Evolutionary conservation across 1,140 invertebrate genomes (phyloP), one percentile per base, ranked within the genome.

Genomic region (Drosophila funebris): DNA sequence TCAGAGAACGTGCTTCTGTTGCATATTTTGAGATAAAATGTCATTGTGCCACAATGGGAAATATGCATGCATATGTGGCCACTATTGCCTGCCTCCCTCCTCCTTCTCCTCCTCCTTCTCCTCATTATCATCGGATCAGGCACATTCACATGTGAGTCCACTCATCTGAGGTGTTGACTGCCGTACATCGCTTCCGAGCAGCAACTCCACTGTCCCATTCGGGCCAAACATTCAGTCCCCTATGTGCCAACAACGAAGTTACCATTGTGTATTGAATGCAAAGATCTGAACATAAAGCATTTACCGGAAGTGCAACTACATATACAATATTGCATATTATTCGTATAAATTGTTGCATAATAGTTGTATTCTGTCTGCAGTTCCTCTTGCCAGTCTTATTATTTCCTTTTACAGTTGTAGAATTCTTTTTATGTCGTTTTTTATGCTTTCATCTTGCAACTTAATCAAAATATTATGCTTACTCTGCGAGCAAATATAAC

Each of bases 21-120:
- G 83, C 84, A 87, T 78, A 87, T 78, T 88, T 37, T 58, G 64
- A 87, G 83, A 83, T 87, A 87, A 83, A 87, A 75, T 88, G 83
- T 88, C 83, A 87, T 85, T 85, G 82, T 85, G 66, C 74, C 71
- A 46, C 68, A 76, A 80, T 76, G 56, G 58, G 22, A 11, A 48
- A 48, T 24, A 62, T 58, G 24, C 44, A 24, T 48, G 33, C 11
- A 18, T 46, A 14, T n/a, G n/a, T n/a, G n/a, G n/a, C n/a, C n/a
- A n/a, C n/a, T n/a, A n/a, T n/a, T n/a, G n/a, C n/a, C n/a, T n/a
- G n/a, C n/a, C n/a, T 8, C 13, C 5, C 29, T 13, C 27, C 29
- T 3, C 16, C 4, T 4, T 48, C 43, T 11, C 62, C 44, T 8
- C 39, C 44, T 11, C 20, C 52, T 13, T 4, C 27, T 20, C 20